phyloP scores from a whole-genome alignment of 2,888 invertebrate genomes.

The Capitulum mitella region DNA sequence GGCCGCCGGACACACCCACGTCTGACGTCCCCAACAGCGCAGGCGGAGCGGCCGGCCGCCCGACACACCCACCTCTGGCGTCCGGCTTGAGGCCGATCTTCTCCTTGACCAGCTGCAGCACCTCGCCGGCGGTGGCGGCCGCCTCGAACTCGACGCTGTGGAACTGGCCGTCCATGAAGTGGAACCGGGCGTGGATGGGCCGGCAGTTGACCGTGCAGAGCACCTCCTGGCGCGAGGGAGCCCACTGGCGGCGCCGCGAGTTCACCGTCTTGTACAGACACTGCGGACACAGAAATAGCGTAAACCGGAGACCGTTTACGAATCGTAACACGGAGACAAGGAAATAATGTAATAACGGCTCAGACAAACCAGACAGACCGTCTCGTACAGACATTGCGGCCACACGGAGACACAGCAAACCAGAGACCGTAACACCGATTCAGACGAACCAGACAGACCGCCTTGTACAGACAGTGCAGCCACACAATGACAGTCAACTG shows the following conservation, averaged over 20 bases:
- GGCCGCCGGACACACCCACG: too few species aligned
- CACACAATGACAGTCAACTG: too few species aligned
- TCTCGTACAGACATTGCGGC: background rate
- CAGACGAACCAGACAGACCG: too few species aligned
- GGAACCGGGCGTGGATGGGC: slow-evolving; percentile 81
- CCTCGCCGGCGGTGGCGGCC: slow-evolving; percentile 81
- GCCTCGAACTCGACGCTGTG: slow-evolving; percentile 93
- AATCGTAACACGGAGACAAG: background rate
- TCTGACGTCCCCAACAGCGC: too few species aligned
- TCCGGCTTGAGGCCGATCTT: slow-evolving; percentile 78
- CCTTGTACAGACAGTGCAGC: too few species aligned
- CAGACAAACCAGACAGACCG: background rate
- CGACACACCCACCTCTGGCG: slow-evolving; percentile 60
- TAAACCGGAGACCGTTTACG: background rate
- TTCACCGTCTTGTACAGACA: slow-evolving; percentile 63
- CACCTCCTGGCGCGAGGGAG: slow-evolving; percentile 86
- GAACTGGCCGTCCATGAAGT: slow-evolving; percentile 89
- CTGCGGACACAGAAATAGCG: slow-evolving; percentile 41
- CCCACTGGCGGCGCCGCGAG: slow-evolving; percentile 70
- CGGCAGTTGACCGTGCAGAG: slow-evolving; percentile 83
- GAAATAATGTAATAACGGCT: background rate
- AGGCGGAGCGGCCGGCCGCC: too few species aligned
- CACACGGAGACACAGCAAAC: too few species aligned
- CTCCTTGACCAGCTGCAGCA: slow-evolving; percentile 74
- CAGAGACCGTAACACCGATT: background rate